Base-by-base conservation (phyloP, 2,888 invertebrate species). In the Perizoma affinitatum region DNA sequence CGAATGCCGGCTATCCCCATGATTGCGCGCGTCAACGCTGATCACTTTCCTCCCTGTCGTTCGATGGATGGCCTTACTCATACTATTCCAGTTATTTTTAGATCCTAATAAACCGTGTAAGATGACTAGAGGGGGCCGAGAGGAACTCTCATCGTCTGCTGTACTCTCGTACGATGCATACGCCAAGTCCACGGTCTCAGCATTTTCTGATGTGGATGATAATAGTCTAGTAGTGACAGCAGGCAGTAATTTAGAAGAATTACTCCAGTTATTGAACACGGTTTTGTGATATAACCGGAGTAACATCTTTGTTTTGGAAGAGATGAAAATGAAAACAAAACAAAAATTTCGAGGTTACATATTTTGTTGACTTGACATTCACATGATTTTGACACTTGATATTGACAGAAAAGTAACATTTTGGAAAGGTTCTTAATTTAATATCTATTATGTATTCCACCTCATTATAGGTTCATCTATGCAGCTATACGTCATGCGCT, bases 91-190 rank as follows among this genome's bases (percentile, higher is more conserved):
- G 85, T 99, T 99, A 73, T 94, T 95, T 85, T 98, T 98, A 0
- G 97, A 97, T 0, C 99, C 99, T 75, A 99, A 95, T 43, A 99
- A 88, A 0, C 98, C 98, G 83, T 99, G 98, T 84, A 97, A 94
- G 68, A 98, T 95, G 5, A 98, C 87, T 51, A 98, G 83, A n/a
- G 97, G 97, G 0, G 93, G 87, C 43, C 76, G 74, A 2, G 76
- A 58, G 59, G 74, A 66, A 47, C 64, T 73, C 11, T 84, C 81
- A 50, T 83, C 75, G 41, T 87, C 80, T 3, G 80, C 67, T 46
- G 90, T 90, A 70, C 86, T 92, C 77, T 96, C 95, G 73, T 95
- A 96, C 22, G 94, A 93, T 22, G 95, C 94, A 70, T 94, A 96
- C 0, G 95, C 93, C 75, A 96, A 86, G 71, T 95, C 94, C 5